Evolutionary conservation across 2,113 vertebrate species (phyloP).

Genomic region (Callipepla californica): DNA sequence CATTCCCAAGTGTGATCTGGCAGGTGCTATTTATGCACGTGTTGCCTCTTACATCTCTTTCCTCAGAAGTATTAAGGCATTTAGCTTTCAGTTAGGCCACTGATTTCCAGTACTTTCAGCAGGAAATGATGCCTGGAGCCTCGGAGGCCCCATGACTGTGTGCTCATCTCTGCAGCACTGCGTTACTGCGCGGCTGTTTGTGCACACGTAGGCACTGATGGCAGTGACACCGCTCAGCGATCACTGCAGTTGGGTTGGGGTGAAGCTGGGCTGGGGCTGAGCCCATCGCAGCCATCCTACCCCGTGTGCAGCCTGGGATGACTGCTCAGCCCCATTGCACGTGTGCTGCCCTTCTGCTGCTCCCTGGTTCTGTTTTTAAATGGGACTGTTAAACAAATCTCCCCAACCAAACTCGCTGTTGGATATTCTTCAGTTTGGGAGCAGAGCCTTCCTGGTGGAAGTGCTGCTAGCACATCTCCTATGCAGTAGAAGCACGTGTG

Average conservation of each 20-base stretch:
- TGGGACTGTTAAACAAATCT: not conserved
- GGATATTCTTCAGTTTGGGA: not conserved
- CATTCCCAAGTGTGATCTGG: not conserved
- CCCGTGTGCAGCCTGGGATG: too few relatives aligned
- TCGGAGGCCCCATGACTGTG: not conserved
- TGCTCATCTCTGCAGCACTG: not conserved
- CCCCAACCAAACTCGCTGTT: too few relatives aligned
- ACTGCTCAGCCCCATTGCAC: too few relatives aligned
- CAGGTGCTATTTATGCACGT: not conserved
- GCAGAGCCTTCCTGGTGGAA: not conserved
- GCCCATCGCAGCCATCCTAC: too few relatives aligned
- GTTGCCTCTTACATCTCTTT: not conserved
- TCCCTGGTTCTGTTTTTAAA: too few relatives aligned
- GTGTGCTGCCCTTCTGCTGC: not conserved
- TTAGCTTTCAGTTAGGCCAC: not conserved
- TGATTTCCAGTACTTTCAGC: not conserved
- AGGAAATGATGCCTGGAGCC: not conserved
- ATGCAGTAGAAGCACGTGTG: not conserved
- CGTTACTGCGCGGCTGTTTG: not conserved
- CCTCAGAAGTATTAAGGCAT: not conserved
- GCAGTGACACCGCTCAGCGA: fast-evolving
- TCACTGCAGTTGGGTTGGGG: too few relatives aligned
- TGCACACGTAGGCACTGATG: not conserved
- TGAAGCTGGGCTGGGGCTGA: too few relatives aligned
- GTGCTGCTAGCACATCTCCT: not conserved